phyloP scores from a whole-genome alignment of 2,797 vertebrate genomes.

The Chelonia mydas region DNA sequence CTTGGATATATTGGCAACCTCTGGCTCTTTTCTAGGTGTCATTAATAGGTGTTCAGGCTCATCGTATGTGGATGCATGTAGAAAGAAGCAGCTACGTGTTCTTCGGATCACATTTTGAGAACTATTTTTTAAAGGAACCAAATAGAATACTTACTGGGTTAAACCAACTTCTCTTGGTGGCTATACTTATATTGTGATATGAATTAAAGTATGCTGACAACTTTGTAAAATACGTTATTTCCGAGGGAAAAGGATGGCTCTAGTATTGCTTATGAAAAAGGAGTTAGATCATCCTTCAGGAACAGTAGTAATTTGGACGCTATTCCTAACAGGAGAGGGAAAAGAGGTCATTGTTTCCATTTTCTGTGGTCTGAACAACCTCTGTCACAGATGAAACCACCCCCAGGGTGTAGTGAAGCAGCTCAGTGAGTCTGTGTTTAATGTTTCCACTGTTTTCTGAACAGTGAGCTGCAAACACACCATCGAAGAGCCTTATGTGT shows the following conservation, averaged over 20 bases:
- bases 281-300: rapidly evolving
- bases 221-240: not conserved
- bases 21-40: too few relatives aligned
- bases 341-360: not conserved
- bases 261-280: not conserved
- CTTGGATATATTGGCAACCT: too few relatives aligned
- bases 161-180: not conserved
- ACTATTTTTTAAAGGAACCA: not conserved
- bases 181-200: too few relatives aligned
- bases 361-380: rapidly evolving
- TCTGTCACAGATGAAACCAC: not conserved
- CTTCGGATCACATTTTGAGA: not conserved
- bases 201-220: too few relatives aligned
- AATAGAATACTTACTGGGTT: not conserved
- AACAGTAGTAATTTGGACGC: not conserved
- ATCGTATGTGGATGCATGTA: not conserved
- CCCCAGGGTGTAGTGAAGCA: too few relatives aligned
- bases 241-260: not conserved
- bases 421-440: too few relatives aligned
- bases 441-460: too few relatives aligned
- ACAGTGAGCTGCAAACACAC: too few relatives aligned
- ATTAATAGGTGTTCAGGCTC: too few relatives aligned
- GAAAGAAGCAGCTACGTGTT: not conserved
- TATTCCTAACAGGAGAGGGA: not conserved
- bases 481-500: too few relatives aligned